These are phyloP conservation scores for Enoplosus armatus DNA, from an alignment of 2,797 vertebrate species.

Conservation along the genomic window DNA sequence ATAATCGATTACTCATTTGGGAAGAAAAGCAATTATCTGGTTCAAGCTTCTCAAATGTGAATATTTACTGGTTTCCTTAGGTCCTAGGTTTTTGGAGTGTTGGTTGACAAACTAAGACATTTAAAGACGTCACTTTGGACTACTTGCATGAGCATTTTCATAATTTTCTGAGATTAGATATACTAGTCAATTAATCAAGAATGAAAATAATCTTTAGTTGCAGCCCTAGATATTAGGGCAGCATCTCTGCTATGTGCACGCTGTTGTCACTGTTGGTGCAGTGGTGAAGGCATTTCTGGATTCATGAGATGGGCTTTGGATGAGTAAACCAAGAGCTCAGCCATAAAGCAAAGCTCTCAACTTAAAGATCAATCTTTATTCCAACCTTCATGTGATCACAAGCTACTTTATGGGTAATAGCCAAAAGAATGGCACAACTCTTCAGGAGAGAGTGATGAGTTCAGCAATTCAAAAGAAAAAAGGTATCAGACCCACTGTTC, in stretches of 20 bases:
- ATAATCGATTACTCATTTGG: too few species aligned
- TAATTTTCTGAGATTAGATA: neutral
- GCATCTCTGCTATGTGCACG: too few species aligned
- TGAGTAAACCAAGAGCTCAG: neutral
- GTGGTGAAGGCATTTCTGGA: neutral
- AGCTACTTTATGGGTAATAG: neutral
- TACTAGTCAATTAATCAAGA: too few species aligned
- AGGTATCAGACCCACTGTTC: neutral
- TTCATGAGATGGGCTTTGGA: neutral
- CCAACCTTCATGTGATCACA: neutral
- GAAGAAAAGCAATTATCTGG: neutral
- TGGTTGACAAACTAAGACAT: neutral
- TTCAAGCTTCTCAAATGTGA: neutral
- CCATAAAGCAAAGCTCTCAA: neutral
- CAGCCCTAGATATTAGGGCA: neutral
- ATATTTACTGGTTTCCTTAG: too few species aligned
- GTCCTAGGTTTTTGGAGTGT: neutral
- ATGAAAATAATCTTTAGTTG: too few species aligned
- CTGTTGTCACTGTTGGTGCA: neutral
- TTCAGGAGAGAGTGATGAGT: neutral
- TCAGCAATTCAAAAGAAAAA: neutral
- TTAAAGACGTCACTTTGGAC: neutral
- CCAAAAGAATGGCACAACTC: neutral
- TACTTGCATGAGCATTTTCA: neutral
- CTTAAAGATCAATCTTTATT: neutral